Evolutionary conservation across 2,888 invertebrate species (phyloP), one percentile per base, ranked within the genome.

Genomic region (Phragmatobia fuliginosa): DNA sequence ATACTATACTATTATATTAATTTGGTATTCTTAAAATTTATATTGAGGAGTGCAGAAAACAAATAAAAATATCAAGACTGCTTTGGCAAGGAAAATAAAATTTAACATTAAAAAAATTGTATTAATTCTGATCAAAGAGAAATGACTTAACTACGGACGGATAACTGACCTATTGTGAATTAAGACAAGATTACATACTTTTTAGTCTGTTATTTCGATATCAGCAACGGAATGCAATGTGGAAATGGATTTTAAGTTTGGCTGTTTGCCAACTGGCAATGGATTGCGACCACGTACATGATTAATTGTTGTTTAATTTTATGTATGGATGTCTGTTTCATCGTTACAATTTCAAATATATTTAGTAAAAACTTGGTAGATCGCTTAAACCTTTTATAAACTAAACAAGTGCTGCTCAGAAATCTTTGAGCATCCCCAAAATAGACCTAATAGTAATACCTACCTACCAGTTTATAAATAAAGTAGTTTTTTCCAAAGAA

Each of bases 251-350:
- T 68, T 67, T 64, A 31, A 66, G 36, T 58, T 73, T 77, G 82
- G 80, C 75, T 18, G 36, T 33, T n/a, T 67, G 80, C 81, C 81
- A 81, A 81, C 82, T 81, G 82, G 80, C 81, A 81, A 66, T 73
- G 45, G 65, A 73, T 68, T 74, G 72, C 49, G 52, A 75, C 67
- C 68, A 81, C 74, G 59, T 76, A 59, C 62, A 65, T 81, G 81
- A 81, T 78, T 78, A 78, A 81, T 81, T 73, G 76, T 65, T 73
- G 69, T 81, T 81, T 79, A 79, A 81, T 79, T 76, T 56, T 52
- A 62, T 71, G 63, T 74, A 75, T 72, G 67, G 70, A 69, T 61
- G 65, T 41, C 16, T 59, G 33, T 18, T 56, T 36, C 32, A 21
- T 1, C 45, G 21, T 8, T 21, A n/a, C 2, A n/a, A n/a, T 10